Percentiles rank a stretch among this genome's conserved stretches.
These are phyloP conservation scores for Mus spretus DNA, from an alignment of 2,797 vertebrate species.

Conservation along the genomic window DNA sequence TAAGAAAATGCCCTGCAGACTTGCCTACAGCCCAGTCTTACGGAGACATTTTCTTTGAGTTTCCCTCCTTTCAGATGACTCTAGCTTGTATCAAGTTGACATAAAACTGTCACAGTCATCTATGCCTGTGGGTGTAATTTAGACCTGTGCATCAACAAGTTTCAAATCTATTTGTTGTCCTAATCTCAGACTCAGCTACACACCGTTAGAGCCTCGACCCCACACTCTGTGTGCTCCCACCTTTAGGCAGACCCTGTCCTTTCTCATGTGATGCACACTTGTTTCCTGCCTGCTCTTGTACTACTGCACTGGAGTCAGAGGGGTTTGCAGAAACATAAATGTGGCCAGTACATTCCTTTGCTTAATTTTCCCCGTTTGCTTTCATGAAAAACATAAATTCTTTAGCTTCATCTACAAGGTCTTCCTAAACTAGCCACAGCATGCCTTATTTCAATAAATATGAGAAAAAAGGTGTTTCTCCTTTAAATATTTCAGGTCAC, in stretches of 20 bases:
- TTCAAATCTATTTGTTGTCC: neutral
- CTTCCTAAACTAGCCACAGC: constrained; percentile 4
- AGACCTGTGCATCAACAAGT: neutral
- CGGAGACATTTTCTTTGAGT: neutral
- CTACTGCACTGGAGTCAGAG: neutral
- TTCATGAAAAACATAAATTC: constrained; percentile 41
- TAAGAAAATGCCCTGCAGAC: neutral
- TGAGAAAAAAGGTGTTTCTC: constrained; percentile 27
- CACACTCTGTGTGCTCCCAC: neutral
- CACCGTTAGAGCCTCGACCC: neutral
- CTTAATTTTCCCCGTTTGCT: neutral
- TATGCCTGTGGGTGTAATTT: neutral
- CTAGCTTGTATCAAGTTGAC: neutral
- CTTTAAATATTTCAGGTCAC: constrained; percentile 22
- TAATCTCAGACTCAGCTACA: neutral
- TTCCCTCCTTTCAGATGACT: neutral
- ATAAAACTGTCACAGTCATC: neutral
- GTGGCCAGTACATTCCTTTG: neutral
- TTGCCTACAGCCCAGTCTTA: neutral
- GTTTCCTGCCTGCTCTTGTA: neutral
- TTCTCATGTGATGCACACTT: neutral
- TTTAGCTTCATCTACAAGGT: neutral
- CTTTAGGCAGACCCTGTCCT: neutral
- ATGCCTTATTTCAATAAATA: neutral
- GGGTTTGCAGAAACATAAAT: neutral